Evolutionary conservation across 2,888 invertebrate genomes (phyloP).

Genomic region (Siphonodentalium dalli): DNA sequence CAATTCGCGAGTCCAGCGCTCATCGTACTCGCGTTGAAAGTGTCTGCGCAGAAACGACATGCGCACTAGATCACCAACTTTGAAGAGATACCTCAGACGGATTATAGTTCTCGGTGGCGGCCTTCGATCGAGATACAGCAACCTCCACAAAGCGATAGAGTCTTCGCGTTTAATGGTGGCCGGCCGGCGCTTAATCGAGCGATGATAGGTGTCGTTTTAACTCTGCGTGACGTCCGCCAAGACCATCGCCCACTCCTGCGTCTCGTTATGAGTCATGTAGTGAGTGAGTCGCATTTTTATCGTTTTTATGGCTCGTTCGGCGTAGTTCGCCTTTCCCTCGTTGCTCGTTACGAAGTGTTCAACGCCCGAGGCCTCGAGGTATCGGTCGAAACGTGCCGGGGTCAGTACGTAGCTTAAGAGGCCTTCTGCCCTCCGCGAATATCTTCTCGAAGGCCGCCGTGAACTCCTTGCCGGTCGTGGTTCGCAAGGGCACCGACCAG

Average conservation of each 20-base stretch:
- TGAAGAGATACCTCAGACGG: no score
- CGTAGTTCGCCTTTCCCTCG: neutral
- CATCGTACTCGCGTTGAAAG: no score
- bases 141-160: no score
- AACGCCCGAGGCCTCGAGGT: neutral
- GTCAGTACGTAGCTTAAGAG: neutral
- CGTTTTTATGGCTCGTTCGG: constrained; percentile 1
- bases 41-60: no score
- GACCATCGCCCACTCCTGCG: neutral
- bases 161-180: no score
- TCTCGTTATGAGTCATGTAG: neutral
- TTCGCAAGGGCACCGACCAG: neutral
- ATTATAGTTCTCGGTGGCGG: no score
- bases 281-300: neutral
- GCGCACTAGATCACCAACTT: no score
- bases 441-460: neutral
- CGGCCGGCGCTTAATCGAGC: neutral
- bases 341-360: constrained; percentile 5
- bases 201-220: neutral
- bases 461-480: neutral
- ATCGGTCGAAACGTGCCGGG: neutral
- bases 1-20: no score
- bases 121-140: no score
- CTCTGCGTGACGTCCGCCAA: neutral
- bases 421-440: neutral